These are phyloP conservation scores for Drosophila lacicola DNA, from an alignment of 2,888 invertebrate genomes.

Conservation along the genomic window DNA sequence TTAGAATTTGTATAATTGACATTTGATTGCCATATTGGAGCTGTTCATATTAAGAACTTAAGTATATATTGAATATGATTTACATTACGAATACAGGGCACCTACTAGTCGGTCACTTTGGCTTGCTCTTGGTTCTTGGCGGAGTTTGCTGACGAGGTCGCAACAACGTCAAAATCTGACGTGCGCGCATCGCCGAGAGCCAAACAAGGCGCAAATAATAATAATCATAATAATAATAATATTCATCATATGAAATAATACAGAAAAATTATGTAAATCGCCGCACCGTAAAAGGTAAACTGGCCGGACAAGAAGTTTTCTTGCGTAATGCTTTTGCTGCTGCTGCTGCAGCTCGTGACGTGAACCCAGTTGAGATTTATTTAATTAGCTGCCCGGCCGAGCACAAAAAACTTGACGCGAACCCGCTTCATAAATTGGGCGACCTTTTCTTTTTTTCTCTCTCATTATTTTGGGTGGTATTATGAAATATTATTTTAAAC, in stretches of 20 bases:
- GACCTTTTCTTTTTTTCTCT: constrained; percentile 31
- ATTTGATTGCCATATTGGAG: too few relatives aligned
- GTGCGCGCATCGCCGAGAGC: constrained; percentile 43
- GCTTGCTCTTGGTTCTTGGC: constrained; percentile 2
- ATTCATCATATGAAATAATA: constrained; percentile 68
- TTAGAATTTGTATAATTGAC: too few relatives aligned
- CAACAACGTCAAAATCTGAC: constrained; percentile 40
- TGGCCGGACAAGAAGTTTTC: constrained; percentile 43
- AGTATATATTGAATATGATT: too few relatives aligned
- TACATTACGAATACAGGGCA: background rate
- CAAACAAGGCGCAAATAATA: constrained; percentile 61
- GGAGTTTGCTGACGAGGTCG: constrained; percentile 31
- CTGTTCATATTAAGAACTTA: too few relatives aligned
- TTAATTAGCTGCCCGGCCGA: constrained; percentile 49
- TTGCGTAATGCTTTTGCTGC: constrained; percentile 47
- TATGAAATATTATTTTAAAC: constrained; percentile 32
- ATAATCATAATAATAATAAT: constrained; percentile 51
- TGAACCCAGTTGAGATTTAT: constrained; percentile 34
- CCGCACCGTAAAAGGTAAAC: constrained; percentile 61
- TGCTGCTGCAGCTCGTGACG: constrained; percentile 10
- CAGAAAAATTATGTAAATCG: constrained; percentile 70
- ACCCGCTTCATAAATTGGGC: constrained; percentile 31
- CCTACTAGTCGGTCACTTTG: background rate
- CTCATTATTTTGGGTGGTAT: constrained; percentile 9
- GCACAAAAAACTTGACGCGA: constrained; percentile 25